Evolutionary conservation across 2,888 invertebrate species (phyloP), one percentile per base, ranked within the genome.

Genomic region (Pyrrhosoma nymphula): DNA sequence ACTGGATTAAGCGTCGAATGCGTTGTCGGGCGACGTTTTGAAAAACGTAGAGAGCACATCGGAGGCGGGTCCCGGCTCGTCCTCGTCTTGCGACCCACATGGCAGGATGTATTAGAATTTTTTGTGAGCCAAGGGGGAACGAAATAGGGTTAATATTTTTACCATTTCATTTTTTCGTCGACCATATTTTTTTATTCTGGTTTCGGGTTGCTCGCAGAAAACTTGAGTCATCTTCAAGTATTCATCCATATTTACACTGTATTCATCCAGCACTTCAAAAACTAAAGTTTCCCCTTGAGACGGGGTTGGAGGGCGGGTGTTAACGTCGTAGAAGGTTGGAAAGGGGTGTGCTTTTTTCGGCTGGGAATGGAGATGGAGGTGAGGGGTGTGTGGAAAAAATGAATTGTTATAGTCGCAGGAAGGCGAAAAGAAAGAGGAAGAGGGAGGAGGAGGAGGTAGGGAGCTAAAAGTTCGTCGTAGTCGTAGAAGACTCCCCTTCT

Each of bases 171-270:
- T 82, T 82, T 82, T 30, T 30, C 16, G 18, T 35, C 30, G 26
- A 26, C 69, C 0, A 60, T 69, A 26, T 69, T 69, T 69, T 63
- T 69, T 69, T 69, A 23, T 69, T 26, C 18, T 10, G 8, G 23
- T 69, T 69, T 26, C 26, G 82, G 82, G 82, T 35, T 82, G 8
- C 82, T 82, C 18, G 35, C 82, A 35, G 82, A 82, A 82, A 82
- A 82, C 82, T 82, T 82, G 82, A 35, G 82, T 35, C 30, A 82
- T 82, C 82, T 82, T 82, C 82, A 82, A 82, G 82, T 82, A 82
- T 82, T 82, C 82, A 82, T 82, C 82, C 82, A 82, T 82, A 82
- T 82, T 82, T 82, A 82, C 82, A 82, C 82, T 82, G 82, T 35
- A 82, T 82, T 82, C 82, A 82, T 82, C 82, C 82, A 82, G 35